phyloP scores from a whole-genome alignment of 2,113 vertebrate species.

The Scomber colias region DNA sequence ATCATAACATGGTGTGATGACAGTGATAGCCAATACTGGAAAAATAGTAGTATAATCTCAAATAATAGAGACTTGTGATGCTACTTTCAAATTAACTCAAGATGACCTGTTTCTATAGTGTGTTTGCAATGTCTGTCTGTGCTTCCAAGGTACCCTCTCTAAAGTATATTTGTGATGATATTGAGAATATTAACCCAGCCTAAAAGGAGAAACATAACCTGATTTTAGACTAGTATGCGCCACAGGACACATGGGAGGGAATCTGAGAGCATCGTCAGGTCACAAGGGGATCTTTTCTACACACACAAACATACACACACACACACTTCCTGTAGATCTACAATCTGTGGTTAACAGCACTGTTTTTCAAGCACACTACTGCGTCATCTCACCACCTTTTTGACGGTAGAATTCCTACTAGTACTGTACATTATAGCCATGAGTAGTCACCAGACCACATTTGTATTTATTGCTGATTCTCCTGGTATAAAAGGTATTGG shows the following conservation, averaged over 20 bases:
- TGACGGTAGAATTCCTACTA: constrained; percentile 50
- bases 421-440: constrained; percentile 78
- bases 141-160: constrained; percentile 85
- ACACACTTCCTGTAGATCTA: constrained; percentile 62
- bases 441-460: constrained; percentile 68
- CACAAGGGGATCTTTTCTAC: constrained; percentile 58
- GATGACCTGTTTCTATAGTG: constrained; percentile 79
- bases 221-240: constrained; percentile 71
- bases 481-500: constrained; percentile 60
- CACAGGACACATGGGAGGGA: constrained; percentile 55
- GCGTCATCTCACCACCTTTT: constrained; percentile 53
- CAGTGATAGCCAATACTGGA: constrained; percentile 79
- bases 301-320: constrained; percentile 54
- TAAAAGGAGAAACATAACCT: constrained; percentile 64
- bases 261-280: constrained; percentile 57
- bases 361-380: constrained; percentile 82
- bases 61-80: constrained; percentile 77
- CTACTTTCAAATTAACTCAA: constrained; percentile 71
- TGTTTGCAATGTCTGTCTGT: constrained; percentile 82
- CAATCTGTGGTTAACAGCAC: constrained; percentile 70
- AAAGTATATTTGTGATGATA: constrained; percentile 77
- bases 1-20: constrained; percentile 76
- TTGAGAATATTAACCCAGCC: constrained; percentile 72
- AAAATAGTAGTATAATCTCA: constrained; percentile 77
- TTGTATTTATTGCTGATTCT: constrained; percentile 70